Conservation (phyloP, 2,113 vertebrate genomes). For the Eulacestoma nigropectus region DNA sequence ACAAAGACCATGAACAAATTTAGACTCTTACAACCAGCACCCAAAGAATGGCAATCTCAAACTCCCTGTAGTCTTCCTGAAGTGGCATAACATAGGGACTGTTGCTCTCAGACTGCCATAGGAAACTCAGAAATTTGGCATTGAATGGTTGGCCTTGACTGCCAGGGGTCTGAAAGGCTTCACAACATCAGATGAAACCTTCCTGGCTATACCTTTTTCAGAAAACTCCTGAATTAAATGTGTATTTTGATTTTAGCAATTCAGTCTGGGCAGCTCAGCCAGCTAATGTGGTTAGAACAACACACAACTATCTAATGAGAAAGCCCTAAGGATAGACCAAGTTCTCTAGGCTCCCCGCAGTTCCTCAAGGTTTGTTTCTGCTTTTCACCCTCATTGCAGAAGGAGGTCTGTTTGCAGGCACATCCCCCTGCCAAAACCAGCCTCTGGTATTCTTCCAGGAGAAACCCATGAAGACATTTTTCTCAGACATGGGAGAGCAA, state of each 20-base stretch:
- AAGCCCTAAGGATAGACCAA: background rate
- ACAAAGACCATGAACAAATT: background rate
- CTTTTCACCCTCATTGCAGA: background rate
- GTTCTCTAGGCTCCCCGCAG: background rate
- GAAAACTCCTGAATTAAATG: background rate
- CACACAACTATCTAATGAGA: background rate
- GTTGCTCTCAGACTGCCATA: background rate
- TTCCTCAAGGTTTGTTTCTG: background rate
- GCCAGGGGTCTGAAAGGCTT: background rate
- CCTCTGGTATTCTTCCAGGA: background rate
- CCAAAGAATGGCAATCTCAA: background rate
- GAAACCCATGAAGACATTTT: background rate
- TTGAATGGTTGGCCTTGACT: background rate
- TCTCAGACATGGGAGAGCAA: background rate
- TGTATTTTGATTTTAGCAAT: background rate
- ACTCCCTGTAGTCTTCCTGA: background rate
- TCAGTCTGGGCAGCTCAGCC: background rate
- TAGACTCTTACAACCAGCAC: background rate
- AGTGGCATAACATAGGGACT: background rate
- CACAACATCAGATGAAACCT: background rate
- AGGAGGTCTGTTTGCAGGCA: background rate
- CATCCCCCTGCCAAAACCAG: background rate
- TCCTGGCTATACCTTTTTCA: background rate
- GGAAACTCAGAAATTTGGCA: background rate
- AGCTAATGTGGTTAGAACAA: background rate